Evolutionary conservation across 2,113 vertebrate genomes (phyloP), one percentile per base, ranked within the genome.

Genomic region (Delphinapterus leucas): DNA sequence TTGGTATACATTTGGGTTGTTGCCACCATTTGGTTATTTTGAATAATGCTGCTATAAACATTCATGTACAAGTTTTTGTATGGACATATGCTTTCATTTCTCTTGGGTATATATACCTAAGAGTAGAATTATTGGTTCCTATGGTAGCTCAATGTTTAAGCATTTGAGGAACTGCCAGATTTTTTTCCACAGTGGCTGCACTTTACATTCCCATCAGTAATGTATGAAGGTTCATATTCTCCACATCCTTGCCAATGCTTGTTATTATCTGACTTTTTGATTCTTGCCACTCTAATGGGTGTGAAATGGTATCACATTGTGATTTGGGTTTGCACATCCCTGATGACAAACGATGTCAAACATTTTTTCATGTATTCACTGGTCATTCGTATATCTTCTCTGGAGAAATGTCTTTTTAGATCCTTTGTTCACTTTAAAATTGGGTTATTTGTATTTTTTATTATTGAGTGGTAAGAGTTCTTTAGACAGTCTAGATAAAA

Each of bases 401-500:
- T 87, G 38, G 21, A 92, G 60, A 68, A 73, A 77, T 53, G 17
- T 73, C 63, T 70, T 58, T 83, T 90, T 6, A 55, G 63, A 82
- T 31, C 38, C 12, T 79, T 97, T 96, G 53, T 13, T 21, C 55
- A 68, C 82, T 89, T 95, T 93, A 31, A 82, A 92, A 82, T 55
- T 90, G 9, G n/a, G 18, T 88, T 82, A n/a, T 89, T 76, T 33
- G 41, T n/a, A 53, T 76, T 85, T 61, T 74, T 83, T 41, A 60
- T 47, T 61, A 94, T 63, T 20, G 12, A 90, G 10, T n/a, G 73
- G 33, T 58, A 74, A 68, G 77, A 93, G 12, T 96, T 88, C 25
- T 93, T 95, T 80, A 86, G 71, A 23, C 87, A 67, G 60, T 86
- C 12, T 77, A 81, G 23, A 41, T 65, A 17, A 38, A 76, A 63